phyloP scores from a whole-genome alignment of 2,797 vertebrate species.

The Melanotaenia trifasciata region DNA sequence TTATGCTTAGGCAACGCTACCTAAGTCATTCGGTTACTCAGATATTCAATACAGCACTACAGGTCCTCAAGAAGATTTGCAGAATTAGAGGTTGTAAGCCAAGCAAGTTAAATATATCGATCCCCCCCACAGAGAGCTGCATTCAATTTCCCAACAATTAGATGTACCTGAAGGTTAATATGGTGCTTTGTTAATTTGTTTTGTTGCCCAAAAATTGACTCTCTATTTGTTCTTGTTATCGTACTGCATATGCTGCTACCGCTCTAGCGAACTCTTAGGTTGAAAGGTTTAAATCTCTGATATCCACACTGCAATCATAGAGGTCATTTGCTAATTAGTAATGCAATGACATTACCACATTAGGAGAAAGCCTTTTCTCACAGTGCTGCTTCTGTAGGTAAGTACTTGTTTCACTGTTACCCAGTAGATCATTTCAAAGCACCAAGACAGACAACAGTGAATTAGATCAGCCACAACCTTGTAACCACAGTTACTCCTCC shows the following conservation, averaged over 20 bases:
- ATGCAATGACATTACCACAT: conserved; percentile 38
- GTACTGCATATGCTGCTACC: not conserved
- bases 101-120: conserved; percentile 80
- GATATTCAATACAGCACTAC: conserved; percentile 82
- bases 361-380: conserved; percentile 26
- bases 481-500: conserved; percentile 56
- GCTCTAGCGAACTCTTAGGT: conserved; percentile 33
- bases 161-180: conserved; percentile 80
- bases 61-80: conserved; percentile 82
- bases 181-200: conserved; percentile 83
- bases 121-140: conserved; percentile 75
- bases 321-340: conserved; percentile 55
- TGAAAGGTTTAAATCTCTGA: conserved; percentile 47
- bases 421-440: conserved; percentile 40
- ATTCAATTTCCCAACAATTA: conserved; percentile 85
- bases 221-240: conserved; percentile 14
- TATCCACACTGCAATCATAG: conserved; percentile 32
- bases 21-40: conserved; percentile 77
- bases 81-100: conserved; percentile 83
- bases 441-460: conserved; percentile 43
- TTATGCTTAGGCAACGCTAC: conserved; percentile 77
- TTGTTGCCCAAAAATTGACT: conserved; percentile 54
- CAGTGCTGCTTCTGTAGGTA: conserved; percentile 13
- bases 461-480: conserved; percentile 65
- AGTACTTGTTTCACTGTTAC: conserved; percentile 14